Base-by-base conservation (phyloP, 2,113 vertebrate species). In the Gavia stellata region DNA sequence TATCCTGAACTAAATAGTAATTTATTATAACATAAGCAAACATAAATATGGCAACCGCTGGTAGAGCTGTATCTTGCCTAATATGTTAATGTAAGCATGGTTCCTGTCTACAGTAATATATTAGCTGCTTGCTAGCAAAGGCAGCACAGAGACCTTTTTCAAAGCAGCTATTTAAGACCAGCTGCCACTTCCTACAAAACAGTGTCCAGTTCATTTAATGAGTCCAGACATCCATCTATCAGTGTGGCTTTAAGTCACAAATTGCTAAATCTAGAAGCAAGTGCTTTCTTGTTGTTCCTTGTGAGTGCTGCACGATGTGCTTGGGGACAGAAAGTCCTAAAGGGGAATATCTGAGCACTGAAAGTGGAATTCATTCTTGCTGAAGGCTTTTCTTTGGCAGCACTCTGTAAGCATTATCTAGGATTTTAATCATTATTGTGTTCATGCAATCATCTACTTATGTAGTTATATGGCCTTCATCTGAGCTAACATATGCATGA, bases 1-100 rank as follows among this genome's bases (percentile, higher is more conserved):
- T 86, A 85, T 94, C 86, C 94, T 94, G 86, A 83, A 91, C 84
- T 89, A 94, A 94, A 95, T 44, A 86, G 93, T 91, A 83, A 97
- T 96, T 97, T 97, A 88, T 97, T 96, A 97, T 90, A 87, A 92
- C 79, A 78, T 83, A 81, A 93, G 94, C 66, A 96, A 97, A 97
- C 85, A 97, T 45, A 90, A 97, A 87, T 86, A 70, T 23, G 38
- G 94, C 75, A 92, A 91, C 36, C 33, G 20, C 50, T 97, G 59
- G 58, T 47, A 85, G 56, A 8, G 16, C 47, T 78, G 66, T 74
- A 70, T 80, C 93, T 97, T 94, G 44, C 89, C 89, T 95, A 91
- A 91, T 95, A 96, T 20, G 93, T 94, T 92, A 95, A 97, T 90
- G 79, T 79, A 85, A 97, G 96, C 92, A 82, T 92, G 77, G 52